Percentiles rank a stretch among this genome's conserved stretches.
These are phyloP conservation scores for Nycticebus coucang DNA, from an alignment of 2,113 vertebrate species.

Conservation along the genomic window DNA sequence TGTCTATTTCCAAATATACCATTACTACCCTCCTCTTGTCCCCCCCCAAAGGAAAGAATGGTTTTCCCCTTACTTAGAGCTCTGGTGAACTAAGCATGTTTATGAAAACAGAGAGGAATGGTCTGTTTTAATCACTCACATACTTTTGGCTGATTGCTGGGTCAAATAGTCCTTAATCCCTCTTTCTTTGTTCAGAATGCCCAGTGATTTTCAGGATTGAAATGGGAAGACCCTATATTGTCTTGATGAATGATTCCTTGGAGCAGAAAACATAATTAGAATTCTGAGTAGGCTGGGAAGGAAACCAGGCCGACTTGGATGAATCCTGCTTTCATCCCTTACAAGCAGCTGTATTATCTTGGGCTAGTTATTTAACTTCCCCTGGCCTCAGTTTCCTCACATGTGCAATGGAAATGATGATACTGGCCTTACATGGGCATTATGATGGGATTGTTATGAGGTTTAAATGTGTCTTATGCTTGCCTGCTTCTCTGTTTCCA, in stretches of 20 bases:
- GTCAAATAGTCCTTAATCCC: conserved; percentile 55
- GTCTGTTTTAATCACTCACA: conserved; percentile 33
- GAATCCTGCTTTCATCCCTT: conserved; percentile 39
- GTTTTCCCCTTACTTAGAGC: conserved; percentile 68
- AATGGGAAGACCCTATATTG: conserved; percentile 54
- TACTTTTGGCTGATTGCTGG: conserved; percentile 50
- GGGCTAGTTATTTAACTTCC: conserved; percentile 25
- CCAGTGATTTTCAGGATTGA: conserved; percentile 65
- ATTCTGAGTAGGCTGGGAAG: conserved; percentile 61
- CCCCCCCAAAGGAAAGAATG: conserved; percentile 65
- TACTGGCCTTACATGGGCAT: not conserved
- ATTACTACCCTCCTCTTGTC: conserved; percentile 44
- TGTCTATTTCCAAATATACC: conserved; percentile 70
- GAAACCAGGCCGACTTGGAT: conserved; percentile 48
- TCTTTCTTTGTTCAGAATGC: conserved; percentile 48
- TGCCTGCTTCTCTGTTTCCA: conserved; percentile 20
- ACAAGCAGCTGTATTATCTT: conserved; percentile 15
- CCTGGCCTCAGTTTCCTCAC: conserved; percentile 48
- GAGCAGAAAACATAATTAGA: conserved; percentile 63
- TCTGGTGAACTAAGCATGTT: conserved; percentile 59
- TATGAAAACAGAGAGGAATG: conserved; percentile 57
- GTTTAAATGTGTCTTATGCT: not conserved
- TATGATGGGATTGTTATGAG: not conserved
- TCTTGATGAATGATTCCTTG: conserved; percentile 57
- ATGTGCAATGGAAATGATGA: not conserved